Evolutionary conservation across 2,888 invertebrate genomes (phyloP).

Genomic region (Polyploca ridens): DNA sequence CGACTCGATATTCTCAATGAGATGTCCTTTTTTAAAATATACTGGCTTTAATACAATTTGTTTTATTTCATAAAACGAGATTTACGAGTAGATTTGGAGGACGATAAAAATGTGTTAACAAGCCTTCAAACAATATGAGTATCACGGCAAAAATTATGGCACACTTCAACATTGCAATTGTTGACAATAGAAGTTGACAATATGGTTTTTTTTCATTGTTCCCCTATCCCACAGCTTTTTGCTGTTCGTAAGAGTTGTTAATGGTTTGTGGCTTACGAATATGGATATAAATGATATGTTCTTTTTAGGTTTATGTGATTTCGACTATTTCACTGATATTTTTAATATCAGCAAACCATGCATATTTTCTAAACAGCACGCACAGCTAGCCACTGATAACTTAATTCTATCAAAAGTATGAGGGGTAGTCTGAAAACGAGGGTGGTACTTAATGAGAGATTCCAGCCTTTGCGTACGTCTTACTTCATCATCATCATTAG

Average conservation of each 20-base stretch:
- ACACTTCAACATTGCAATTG: constrained; percentile 10
- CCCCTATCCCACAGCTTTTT: background rate
- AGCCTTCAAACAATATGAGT: constrained; percentile 10
- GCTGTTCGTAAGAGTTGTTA: constrained; percentile 1
- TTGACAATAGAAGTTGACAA: constrained; percentile 12
- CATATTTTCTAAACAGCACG: too few relatives aligned
- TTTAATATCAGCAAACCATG: too few relatives aligned
- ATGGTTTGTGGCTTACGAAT: background rate
- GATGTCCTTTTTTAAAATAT: background rate
- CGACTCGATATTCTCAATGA: background rate
- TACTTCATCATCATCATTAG: too few relatives aligned
- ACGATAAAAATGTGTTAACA: constrained; percentile 14
- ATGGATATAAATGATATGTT: background rate
- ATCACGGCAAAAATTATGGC: constrained; percentile 10
- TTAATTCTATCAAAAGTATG: too few relatives aligned
- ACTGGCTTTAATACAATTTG: background rate
- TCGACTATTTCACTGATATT: too few relatives aligned
- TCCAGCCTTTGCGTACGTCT: too few relatives aligned
- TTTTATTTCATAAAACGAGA: constrained; percentile 1
- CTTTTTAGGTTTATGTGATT: background rate
- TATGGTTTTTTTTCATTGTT: constrained; percentile 5
- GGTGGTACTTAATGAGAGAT: too few relatives aligned
- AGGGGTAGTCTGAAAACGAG: too few relatives aligned
- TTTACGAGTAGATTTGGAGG: background rate
- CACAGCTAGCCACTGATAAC: too few relatives aligned